Evolutionary conservation across 2,888 invertebrate genomes (phyloP).

Genomic region (Coleophora flavipennella): DNA sequence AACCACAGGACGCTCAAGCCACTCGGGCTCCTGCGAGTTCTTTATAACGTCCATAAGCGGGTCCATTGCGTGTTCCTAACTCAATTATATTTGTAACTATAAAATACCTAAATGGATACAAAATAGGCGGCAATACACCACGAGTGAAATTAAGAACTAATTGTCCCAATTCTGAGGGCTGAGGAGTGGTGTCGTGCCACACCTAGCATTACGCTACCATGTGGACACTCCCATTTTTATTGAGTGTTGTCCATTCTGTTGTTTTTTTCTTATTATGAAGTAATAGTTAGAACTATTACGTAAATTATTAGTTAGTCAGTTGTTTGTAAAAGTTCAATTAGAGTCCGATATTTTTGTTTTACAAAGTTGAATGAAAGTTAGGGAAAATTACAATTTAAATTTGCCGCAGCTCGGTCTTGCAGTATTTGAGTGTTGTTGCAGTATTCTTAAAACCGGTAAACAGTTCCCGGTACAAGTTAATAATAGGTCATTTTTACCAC

Average conservation of each 20-base stretch:
- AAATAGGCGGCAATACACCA: constrained; percentile 22
- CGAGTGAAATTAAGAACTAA: constrained; percentile 43
- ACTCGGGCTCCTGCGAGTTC: constrained; percentile 72
- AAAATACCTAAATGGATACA: constrained; percentile 12
- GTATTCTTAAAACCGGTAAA: neutral
- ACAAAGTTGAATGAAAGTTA: no score
- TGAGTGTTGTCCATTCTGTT: neutral
- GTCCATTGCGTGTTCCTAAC: constrained; percentile 33
- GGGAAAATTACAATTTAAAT: constrained; percentile 11
- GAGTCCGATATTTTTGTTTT: no score
- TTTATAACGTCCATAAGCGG: constrained; percentile 53
- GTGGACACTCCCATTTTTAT: constrained; percentile 34
- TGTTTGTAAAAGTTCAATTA: no score
- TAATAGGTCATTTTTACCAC: no score
- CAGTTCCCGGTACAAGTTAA: neutral
- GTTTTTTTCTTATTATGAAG: neutral
- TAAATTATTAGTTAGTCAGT: no score
- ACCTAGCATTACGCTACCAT: constrained; percentile 46
- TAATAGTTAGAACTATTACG: no score
- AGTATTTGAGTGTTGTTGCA: constrained; percentile 4
- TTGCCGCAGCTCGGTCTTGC: constrained; percentile 14
- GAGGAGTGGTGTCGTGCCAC: constrained; percentile 60
- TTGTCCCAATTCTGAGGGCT: constrained; percentile 52
- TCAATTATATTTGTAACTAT: constrained; percentile 3
- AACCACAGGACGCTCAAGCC: constrained; percentile 80